A percentile compares a stretch with the other conserved stretches of the same genome.
These are phyloP conservation scores for Marcusenius ussheri DNA, from an alignment of 2,113 vertebrate species.

Conservation along the genomic window DNA sequence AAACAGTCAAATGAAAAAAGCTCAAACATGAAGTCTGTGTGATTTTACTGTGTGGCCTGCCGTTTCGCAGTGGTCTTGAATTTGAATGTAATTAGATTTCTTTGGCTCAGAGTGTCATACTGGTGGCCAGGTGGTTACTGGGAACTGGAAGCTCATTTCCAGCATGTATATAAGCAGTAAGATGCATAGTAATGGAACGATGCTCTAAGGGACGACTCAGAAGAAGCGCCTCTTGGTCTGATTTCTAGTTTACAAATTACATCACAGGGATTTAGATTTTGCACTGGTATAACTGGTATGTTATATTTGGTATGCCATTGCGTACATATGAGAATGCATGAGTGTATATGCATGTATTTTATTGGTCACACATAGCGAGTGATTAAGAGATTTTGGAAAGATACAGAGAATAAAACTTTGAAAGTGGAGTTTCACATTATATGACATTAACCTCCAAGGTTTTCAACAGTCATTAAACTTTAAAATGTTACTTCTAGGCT, in stretches of 20 bases:
- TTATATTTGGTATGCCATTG: background rate
- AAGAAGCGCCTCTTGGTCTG: background rate
- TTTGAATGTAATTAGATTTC: background rate
- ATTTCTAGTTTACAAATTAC: background rate
- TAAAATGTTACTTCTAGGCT: background rate
- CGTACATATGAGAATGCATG: background rate
- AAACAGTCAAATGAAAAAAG: background rate
- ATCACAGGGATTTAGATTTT: background rate
- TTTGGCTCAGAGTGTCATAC: background rate
- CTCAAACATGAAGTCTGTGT: background rate
- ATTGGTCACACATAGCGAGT: background rate
- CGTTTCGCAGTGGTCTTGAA: background rate
- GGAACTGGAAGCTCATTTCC: background rate
- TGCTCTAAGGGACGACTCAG: background rate
- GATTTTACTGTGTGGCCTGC: background rate
- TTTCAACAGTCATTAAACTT: background rate
- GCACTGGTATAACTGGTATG: background rate
- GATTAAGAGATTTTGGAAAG: background rate
- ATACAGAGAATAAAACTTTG: background rate
- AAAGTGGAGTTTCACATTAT: background rate
- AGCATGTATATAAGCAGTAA: background rate
- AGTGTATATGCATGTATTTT: background rate
- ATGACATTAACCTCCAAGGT: background rate
- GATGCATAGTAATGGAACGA: background rate
- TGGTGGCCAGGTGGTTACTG: background rate